These are phyloP conservation scores for Arbacia lixula DNA, from an alignment of 53 echinoderm and acorn worm genomes.

Conservation along the genomic window DNA sequence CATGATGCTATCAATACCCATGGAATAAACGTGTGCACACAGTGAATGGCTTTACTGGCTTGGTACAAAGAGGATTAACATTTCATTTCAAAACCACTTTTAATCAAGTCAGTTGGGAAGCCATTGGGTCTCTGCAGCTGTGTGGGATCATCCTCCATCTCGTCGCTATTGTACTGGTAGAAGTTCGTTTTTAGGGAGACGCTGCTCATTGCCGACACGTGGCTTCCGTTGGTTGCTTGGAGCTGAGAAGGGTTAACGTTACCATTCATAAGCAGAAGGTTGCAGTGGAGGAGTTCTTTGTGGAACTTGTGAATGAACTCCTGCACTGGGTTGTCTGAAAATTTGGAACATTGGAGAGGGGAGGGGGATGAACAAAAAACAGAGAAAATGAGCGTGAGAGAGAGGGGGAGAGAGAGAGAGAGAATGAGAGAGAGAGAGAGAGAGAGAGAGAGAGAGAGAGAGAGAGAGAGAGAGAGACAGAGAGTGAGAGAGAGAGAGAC, in stretches of 20 bases:
- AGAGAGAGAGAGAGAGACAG: too few species aligned
- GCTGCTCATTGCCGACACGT: background rate
- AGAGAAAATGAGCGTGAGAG: too few species aligned
- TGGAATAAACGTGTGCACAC: too few species aligned
- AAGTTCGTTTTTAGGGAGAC: slow-evolving; percentile 9
- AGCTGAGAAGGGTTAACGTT: slow-evolving; percentile 25
- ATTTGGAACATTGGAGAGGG: too few species aligned
- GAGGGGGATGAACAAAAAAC: too few species aligned
- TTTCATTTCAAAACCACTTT: slow-evolving; percentile 51
- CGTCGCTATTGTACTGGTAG: slow-evolving; percentile 28
- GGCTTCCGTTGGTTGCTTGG: background rate
- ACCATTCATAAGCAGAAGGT: slow-evolving; percentile 51
- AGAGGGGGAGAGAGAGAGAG: too few species aligned
- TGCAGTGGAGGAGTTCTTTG: slow-evolving; percentile 72
- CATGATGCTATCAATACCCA: too few species aligned
- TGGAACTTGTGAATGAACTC: slow-evolving; percentile 66
- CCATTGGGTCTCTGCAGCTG: slow-evolving; percentile 1
- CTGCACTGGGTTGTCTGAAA: slow-evolving; percentile 60
- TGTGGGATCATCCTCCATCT: slow-evolving; percentile 4
- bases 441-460: too few species aligned
- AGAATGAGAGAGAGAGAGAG: too few species aligned
- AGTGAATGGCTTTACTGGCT: too few species aligned
- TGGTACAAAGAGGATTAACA: too few species aligned
- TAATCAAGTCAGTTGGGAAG: slow-evolving; percentile 32
- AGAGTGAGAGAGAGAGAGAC: too few species aligned